phyloP scores from a whole-genome alignment of 64 coral and sea anemone species.

The Trachythela sp. region DNA sequence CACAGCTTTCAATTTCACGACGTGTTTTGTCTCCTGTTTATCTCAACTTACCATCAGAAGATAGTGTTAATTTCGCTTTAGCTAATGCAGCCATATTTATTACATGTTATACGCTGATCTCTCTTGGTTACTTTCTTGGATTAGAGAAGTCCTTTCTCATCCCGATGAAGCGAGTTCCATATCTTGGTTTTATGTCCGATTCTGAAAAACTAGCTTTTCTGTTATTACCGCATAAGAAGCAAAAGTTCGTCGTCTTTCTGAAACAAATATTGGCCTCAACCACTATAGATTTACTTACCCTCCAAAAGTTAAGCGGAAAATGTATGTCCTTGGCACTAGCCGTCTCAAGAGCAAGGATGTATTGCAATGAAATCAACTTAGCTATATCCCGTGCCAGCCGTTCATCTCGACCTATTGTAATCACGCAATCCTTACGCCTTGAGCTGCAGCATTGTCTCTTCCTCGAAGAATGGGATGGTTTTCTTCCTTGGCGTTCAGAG shows the following conservation, averaged over 20 bases:
- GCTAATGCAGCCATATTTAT: conserved; percentile 29
- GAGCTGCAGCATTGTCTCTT: conserved; percentile 14
- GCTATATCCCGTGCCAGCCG: not conserved
- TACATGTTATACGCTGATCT: not conserved
- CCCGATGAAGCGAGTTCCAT: not conserved
- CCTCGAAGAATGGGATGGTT: not conserved
- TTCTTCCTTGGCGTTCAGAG: not conserved
- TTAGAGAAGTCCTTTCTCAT: not conserved
- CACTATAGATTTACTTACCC: not conserved
- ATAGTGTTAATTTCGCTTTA: not conserved
- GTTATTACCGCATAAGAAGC: not conserved
- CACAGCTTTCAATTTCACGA: conserved; percentile 2
- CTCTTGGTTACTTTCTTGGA: not conserved
- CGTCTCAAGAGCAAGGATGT: conserved; percentile 34
- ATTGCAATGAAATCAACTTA: not conserved
- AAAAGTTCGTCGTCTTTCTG: not conserved
- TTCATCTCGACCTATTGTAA: not conserved
- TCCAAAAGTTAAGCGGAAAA: not conserved
- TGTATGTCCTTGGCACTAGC: conserved; percentile 8
- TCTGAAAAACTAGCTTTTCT: not conserved
- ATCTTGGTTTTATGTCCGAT: not conserved
- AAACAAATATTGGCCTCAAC: not conserved
- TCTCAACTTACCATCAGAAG: not conserved
- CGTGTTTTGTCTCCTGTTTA: not conserved
- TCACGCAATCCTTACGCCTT: not conserved